These are phyloP conservation scores for Actinia equina DNA, from an alignment of 64 coral and sea anemone species.

Conservation along the genomic window DNA sequence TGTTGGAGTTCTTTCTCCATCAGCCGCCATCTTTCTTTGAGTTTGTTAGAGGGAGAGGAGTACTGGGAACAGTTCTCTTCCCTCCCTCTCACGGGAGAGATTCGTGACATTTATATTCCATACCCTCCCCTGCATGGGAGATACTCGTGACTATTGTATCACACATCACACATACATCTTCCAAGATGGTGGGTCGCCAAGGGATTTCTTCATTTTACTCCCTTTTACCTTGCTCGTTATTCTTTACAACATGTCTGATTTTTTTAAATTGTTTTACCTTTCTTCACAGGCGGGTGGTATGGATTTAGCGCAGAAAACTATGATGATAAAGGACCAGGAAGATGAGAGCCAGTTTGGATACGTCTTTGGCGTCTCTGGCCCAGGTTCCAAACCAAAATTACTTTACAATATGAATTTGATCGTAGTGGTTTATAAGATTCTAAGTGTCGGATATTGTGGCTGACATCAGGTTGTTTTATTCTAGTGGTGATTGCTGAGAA, in stretches of 20 bases:
- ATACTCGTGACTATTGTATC: constrained; percentile 81
- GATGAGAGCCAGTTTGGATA: constrained; percentile 89
- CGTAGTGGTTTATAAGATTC: not conserved
- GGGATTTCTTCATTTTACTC: not conserved
- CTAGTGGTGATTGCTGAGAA: constrained; percentile 95
- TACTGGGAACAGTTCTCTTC: constrained; percentile 24
- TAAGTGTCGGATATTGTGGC: not conserved
- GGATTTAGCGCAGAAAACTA: constrained; percentile 72
- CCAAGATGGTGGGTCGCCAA: constrained; percentile 85
- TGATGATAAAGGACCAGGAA: constrained; percentile 90
- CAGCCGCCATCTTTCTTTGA: constrained; percentile 38
- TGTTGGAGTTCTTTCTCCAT: not conserved
- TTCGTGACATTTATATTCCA: not conserved
- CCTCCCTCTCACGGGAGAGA: not conserved
- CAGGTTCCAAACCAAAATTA: constrained; percentile 49
- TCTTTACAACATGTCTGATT: not conserved
- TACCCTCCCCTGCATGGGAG: constrained; percentile 7
- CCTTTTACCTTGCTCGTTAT: constrained; percentile 20
- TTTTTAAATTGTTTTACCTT: not conserved
- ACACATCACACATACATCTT: constrained; percentile 23
- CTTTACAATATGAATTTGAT: constrained; percentile 23
- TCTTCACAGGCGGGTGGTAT: constrained; percentile 83
- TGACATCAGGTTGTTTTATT: constrained; percentile 25
- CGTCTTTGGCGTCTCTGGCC: constrained; percentile 93
- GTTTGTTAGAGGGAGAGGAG: not conserved